Evolutionary conservation across 2,888 invertebrate species (phyloP), one percentile per base, ranked within the genome.

Genomic region (Caenorhabditis wallacei): DNA sequence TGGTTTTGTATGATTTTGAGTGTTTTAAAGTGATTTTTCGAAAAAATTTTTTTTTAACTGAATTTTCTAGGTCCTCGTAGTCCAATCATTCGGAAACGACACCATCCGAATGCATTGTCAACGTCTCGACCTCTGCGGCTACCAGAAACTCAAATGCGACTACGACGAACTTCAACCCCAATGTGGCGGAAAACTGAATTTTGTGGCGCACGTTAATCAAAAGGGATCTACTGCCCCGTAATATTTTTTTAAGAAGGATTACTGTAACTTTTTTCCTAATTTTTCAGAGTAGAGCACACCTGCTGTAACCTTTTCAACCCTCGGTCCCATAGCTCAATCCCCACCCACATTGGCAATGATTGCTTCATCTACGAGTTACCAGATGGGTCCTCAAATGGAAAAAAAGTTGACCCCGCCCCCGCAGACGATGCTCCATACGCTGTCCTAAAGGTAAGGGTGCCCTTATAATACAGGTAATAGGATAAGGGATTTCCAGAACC

Each of bases 91-190:
- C 69, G 91, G 91, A n/a, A 91, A 91, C 80, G 91, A 91, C 71
- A 91, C 91, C 5, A 91, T 91, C 56, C 86, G 91, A 71, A 91
- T 91, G 91, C 91, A 91, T 75, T 91, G 91, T 80, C 91, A 91
- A 74, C 78, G 85, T 37, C 69, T 91, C n/a, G 89, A 91, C 57
- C 79, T 91, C 8, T 91, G 91, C 61, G 91, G 91, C 10, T 89
- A 89, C 64, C 85, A 90, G 35, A 84, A 85, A 53, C 71, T 91
- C 89, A 84, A 87, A 30, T 91, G 91, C 69, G 89, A 90, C 48
- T 91, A 91, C 74, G 91, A 91, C 53, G 88, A 85, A 70, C 82
- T 87, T 20, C 90, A 91, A 69, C 89, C 90, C 8, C 85, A 88
- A n/a, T 91, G 91, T 57, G 91, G 90, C 11, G 91, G 91, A n/a